Evolutionary conservation across 2,113 vertebrate genomes (phyloP), one percentile per base, ranked within the genome.

Genomic region (Agapornis roseicollis): DNA sequence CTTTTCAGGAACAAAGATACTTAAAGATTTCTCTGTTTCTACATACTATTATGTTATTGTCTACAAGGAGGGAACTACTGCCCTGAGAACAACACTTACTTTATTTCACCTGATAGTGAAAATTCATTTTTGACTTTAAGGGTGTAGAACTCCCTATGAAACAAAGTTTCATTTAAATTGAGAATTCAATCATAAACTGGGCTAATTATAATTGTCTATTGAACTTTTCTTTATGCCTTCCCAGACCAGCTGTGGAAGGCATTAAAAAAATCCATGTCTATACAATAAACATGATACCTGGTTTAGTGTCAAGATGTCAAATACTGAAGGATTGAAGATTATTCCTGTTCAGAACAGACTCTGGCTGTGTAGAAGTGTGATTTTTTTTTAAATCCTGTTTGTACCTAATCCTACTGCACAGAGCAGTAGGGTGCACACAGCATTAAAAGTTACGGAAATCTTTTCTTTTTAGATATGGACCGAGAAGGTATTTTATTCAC

Each of bases 371-470:
- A n/a, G 17, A 66, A 77, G 7, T 35, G 20, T 4, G 1, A 10
- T 5, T 28, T 60, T 56, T 68, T 17, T 70, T 79, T 42, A 3
- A 3, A 19, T 71, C 9, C 31, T 35, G 3, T 46, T 91, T 79
- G 50, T 53, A 64, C 41, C 4, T 29, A 89, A 35, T 8, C 5
- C 29, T 56, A 53, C 22, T 1, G 1, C 12, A 64, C n/a, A n/a
- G n/a, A n/a, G n/a, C n/a, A n/a, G n/a, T n/a, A n/a, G n/a, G n/a
- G n/a, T n/a, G n/a, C n/a, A n/a, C n/a, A n/a, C n/a, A 37, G 24
- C 4, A 0, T 39, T 56, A 56, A 22, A 77, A 85, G 35, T 47
- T 61, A 61, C 0, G 1, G 11, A 65, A 85, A 52, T 16, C 1
- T 42, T 86, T 78, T 58, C 0, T 65, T 81, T 80, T 77, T 24